These are phyloP conservation scores for Hirudo medicinalis DNA, from an alignment of 1,140 invertebrate species.

Conservation along the genomic window DNA sequence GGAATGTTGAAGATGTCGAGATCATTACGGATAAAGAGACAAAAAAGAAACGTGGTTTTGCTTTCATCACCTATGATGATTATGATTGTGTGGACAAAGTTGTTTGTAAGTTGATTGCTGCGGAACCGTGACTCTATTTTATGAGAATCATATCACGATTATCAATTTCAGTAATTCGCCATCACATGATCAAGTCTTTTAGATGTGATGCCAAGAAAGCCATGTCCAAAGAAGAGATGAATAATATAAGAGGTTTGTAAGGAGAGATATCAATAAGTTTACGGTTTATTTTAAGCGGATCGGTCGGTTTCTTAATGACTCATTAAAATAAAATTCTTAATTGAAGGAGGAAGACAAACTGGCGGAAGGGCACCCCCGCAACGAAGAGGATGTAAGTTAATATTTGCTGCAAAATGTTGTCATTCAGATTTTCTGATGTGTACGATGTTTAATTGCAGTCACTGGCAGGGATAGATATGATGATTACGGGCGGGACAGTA, in stretches of 20 bases:
- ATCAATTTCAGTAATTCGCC: conserved; percentile 15
- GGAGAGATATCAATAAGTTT: too few species aligned
- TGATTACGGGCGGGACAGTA: background rate
- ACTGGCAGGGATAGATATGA: conserved; percentile 9
- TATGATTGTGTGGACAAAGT: conserved; percentile 29
- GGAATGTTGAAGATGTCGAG: conserved; percentile 25
- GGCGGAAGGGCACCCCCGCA: background rate
- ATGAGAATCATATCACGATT: background rate
- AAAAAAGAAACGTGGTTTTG: conserved; percentile 26
- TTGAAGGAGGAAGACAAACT: conserved; percentile 5
- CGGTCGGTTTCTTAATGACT: background rate
- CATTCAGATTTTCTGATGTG: background rate
- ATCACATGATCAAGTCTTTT: conserved; percentile 23
- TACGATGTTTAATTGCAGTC: background rate
- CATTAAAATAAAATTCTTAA: background rate
- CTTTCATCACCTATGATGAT: conserved; percentile 28
- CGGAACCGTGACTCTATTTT: background rate
- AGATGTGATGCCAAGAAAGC: conserved; percentile 24
- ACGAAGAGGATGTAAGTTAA: conserved; percentile 1
- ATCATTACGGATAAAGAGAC: conserved; percentile 27
- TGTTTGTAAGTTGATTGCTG: conserved; percentile 19
- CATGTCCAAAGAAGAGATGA: conserved; percentile 19
- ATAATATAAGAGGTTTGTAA: conserved; percentile 3
- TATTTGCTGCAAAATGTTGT: background rate
- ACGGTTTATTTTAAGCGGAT: background rate